Conservation (phyloP, 2,888 invertebrate genomes). For the Drosophila yooni region DNA sequence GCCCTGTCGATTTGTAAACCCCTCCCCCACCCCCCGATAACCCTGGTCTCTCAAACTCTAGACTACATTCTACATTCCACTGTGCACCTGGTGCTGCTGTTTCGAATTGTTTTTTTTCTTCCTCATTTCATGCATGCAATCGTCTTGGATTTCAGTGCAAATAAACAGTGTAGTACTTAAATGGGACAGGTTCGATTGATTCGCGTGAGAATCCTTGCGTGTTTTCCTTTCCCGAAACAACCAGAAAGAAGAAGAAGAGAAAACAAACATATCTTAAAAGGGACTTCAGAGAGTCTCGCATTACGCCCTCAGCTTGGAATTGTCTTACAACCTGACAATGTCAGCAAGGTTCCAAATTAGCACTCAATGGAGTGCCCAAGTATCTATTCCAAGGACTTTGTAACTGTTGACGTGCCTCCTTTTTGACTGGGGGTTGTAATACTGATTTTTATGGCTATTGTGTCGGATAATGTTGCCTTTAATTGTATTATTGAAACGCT, state of each 20-base stretch:
- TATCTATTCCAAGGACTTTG: conserved; percentile 46
- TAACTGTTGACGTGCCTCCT: conserved; percentile 51
- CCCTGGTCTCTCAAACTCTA: not conserved
- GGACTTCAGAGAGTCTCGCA: conserved; percentile 50
- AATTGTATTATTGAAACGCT: conserved; percentile 33
- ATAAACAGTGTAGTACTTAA: conserved; percentile 57
- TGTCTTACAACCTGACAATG: conserved; percentile 62
- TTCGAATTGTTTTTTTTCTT: conserved; percentile 29
- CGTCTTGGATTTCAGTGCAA: conserved; percentile 75
- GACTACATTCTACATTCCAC: conserved; percentile 18
- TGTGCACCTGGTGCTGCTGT: conserved; percentile 42
- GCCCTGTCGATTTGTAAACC: conserved; percentile 40
- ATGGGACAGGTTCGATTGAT: conserved; percentile 67
- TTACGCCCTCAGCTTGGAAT: conserved; percentile 69
- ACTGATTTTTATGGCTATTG: conserved; percentile 25
- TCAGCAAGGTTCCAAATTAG: conserved; percentile 47
- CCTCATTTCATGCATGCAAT: conserved; percentile 65
- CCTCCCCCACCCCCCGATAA: conserved; percentile 2
- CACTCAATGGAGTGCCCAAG: conserved; percentile 45
- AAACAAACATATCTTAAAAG: conserved; percentile 37
- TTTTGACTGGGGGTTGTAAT: conserved; percentile 8
- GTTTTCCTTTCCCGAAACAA: conserved; percentile 67
- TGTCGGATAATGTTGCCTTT: conserved; percentile 45
- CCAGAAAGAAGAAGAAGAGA: conserved; percentile 10
- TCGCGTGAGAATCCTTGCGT: conserved; percentile 72